phyloP scores from a whole-genome alignment of 2,113 vertebrate species.

The Mohoua ochrocephala region DNA sequence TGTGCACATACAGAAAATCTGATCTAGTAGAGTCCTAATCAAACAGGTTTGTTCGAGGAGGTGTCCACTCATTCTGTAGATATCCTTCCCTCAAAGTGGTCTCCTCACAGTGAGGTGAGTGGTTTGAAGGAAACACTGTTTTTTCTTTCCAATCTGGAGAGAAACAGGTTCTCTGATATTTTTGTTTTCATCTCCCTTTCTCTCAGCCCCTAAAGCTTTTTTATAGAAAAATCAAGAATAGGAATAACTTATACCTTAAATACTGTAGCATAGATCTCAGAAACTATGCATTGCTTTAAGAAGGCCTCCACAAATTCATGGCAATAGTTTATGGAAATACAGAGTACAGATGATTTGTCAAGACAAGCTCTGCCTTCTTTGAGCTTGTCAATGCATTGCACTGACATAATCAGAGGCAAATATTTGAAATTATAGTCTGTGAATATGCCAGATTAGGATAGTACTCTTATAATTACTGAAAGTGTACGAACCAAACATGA shows the following conservation, averaged over 20 bases:
- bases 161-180: background rate
- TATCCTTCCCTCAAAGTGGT: background rate
- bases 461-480: background rate
- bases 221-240: background rate
- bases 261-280: background rate
- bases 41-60: background rate
- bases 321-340: background rate
- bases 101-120: background rate
- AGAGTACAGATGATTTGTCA: background rate
- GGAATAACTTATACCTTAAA: background rate
- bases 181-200: background rate
- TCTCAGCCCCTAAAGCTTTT: background rate
- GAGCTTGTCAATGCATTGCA: background rate
- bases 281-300: background rate
- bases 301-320: background rate
- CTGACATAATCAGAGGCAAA: background rate
- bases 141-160: background rate
- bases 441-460: background rate
- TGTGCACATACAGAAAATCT: background rate
- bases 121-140: background rate
- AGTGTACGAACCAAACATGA: background rate
- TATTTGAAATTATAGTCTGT: background rate
- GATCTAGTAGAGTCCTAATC: background rate
- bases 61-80: background rate
- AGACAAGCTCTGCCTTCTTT: background rate